Conservation (phyloP, 2,888 invertebrate species). For the Drosophila emarginata region DNA sequence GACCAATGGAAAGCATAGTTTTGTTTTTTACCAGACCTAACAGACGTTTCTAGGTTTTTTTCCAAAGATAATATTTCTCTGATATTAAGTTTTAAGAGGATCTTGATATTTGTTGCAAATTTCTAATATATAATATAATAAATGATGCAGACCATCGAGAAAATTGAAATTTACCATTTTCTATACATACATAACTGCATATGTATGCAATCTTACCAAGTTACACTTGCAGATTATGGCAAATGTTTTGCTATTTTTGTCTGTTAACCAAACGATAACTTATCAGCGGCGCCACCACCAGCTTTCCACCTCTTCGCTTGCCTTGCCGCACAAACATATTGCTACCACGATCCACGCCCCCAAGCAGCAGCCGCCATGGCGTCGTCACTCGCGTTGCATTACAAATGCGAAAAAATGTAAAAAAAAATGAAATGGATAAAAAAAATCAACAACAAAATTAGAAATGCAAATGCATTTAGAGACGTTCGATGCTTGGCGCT, state of each 20-base stretch:
- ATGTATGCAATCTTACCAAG: neutral
- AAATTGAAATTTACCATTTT: too few species aligned
- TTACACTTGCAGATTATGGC: neutral
- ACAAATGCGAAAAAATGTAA: slow-evolving; percentile 44
- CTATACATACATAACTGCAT: too few species aligned
- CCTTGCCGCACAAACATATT: neutral
- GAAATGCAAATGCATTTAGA: slow-evolving; percentile 70
- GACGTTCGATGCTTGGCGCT: slow-evolving; percentile 38
- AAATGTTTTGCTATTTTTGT: neutral
- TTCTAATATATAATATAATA: too few species aligned
- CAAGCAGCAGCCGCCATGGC: slow-evolving; percentile 36
- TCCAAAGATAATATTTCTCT: too few species aligned
- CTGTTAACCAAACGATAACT: neutral
- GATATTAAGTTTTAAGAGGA: too few species aligned
- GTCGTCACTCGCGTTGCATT: slow-evolving; percentile 40
- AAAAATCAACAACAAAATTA: slow-evolving; percentile 52
- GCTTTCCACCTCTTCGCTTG: slow-evolving; percentile 27
- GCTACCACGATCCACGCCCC: slow-evolving; percentile 29
- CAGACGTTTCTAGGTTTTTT: too few species aligned
- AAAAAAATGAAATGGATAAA: slow-evolving; percentile 22
- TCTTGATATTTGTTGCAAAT: too few species aligned
- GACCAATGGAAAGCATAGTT: too few species aligned
- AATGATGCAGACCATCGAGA: too few species aligned
- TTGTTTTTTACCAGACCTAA: too few species aligned
- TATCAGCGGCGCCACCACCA: slow-evolving; percentile 37